Percentiles rank a stretch among this genome's conserved stretches.
phyloP scores from a whole-genome alignment of 2,797 vertebrate genomes.

The Coregonus suidteri region DNA sequence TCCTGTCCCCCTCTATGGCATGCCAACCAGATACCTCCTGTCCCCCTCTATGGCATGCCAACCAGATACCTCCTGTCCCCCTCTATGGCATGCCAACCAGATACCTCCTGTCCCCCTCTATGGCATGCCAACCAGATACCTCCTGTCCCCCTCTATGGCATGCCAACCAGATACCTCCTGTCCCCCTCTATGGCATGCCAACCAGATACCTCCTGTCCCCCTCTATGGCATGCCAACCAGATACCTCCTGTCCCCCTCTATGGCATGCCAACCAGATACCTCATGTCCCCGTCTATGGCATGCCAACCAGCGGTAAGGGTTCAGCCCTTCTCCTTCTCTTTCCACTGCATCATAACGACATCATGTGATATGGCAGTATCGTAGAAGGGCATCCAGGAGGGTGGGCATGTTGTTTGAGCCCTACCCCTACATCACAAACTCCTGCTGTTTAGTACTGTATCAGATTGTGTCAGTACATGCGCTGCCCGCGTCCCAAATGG shows the following conservation, averaged over 20 bases:
- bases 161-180: neutral
- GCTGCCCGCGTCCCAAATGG: neutral
- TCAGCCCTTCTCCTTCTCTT: neutral
- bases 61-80: neutral
- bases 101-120: neutral
- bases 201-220: neutral
- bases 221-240: neutral
- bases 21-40: neutral
- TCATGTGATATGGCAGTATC: neutral
- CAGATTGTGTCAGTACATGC: neutral
- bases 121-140: neutral
- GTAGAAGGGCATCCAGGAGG: neutral
- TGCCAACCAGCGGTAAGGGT: constrained; percentile 6
- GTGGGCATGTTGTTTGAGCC: neutral
- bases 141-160: too few species aligned
- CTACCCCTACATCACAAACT: neutral
- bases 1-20: neutral
- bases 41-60: neutral
- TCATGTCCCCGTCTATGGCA: neutral
- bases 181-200: neutral
- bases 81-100: neutral
- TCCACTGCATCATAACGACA: constrained; percentile 8
- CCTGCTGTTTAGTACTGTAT: neutral
- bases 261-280: too few species aligned
- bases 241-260: neutral